phyloP scores from a whole-genome alignment of 2,888 invertebrate species.

The Sinodicranocentrus sp. region DNA sequence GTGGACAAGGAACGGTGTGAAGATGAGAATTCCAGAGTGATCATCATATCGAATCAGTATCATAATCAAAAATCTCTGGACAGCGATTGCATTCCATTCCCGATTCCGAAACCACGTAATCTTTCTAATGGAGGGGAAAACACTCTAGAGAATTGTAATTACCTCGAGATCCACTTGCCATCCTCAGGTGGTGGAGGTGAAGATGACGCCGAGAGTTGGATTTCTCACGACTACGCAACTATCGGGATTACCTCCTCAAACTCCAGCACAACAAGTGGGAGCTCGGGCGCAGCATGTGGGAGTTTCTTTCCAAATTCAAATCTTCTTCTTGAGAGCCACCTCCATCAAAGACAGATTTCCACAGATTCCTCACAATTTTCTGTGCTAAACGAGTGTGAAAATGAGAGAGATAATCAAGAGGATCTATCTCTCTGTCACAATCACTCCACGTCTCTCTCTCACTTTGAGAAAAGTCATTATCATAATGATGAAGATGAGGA shows the following conservation, averaged over 20 bases:
- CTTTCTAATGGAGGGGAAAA: not conserved
- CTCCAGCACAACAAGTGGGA: slow-evolving; percentile 25
- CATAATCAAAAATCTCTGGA: not conserved
- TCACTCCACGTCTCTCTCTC: slow-evolving; percentile 18
- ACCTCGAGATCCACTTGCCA: not conserved
- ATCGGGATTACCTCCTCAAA: slow-evolving; percentile 27
- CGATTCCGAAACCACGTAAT: slow-evolving; percentile 13
- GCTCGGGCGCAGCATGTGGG: slow-evolving; percentile 36
- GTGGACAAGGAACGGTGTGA: no score
- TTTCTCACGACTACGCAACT: slow-evolving; percentile 71
- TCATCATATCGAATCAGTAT: slow-evolving; percentile 18
- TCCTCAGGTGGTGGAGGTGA: slow-evolving; percentile 43
- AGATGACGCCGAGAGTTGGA: slow-evolving; percentile 59
- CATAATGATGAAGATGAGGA: slow-evolving; percentile 35
- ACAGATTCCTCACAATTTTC: slow-evolving; percentile 31
- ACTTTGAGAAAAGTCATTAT: slow-evolving; percentile 21
- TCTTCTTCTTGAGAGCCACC: slow-evolving; percentile 27
- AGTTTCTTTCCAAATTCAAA: slow-evolving; percentile 58
- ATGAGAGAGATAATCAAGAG: slow-evolving; percentile 25
- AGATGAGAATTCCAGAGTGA: not conserved
- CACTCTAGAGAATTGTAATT: slow-evolving; percentile 30
- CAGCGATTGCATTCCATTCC: slow-evolving; percentile 23
- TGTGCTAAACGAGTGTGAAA: slow-evolving; percentile 59
- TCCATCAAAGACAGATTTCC: slow-evolving; percentile 64
- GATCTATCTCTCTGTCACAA: not conserved